These are phyloP conservation scores for Chionodraco myersi DNA, from an alignment of 2,113 vertebrate genomes.

Conservation along the genomic window DNA sequence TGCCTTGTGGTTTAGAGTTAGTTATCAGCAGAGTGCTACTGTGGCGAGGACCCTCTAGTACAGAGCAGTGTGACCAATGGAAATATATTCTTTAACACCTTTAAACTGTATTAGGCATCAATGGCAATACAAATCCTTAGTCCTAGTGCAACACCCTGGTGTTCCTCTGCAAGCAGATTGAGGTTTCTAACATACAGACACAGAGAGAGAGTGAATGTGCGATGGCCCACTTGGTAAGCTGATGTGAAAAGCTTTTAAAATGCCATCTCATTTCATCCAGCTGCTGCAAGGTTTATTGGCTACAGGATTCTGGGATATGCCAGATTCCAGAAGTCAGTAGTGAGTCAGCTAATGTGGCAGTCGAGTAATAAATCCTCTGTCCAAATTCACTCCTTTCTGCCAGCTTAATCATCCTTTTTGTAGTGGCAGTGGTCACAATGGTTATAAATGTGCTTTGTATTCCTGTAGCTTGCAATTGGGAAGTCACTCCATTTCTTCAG, in stretches of 20 bases:
- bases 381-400: slow-evolving; percentile 38
- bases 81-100: not conserved
- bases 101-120: not conserved
- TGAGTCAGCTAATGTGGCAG: slow-evolving; percentile 71
- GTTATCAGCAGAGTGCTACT: slow-evolving; percentile 56
- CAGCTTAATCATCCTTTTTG: slow-evolving; percentile 37
- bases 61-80: slow-evolving; percentile 6
- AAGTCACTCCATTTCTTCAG: slow-evolving; percentile 4
- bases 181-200: slow-evolving; percentile 28
- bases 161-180: slow-evolving; percentile 9
- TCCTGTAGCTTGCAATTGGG: not conserved
- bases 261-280: slow-evolving; percentile 70
- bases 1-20: slow-evolving; percentile 53
- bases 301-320: slow-evolving; percentile 49
- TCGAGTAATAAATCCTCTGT: slow-evolving; percentile 55
- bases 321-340: slow-evolving; percentile 60
- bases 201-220: slow-evolving; percentile 13
- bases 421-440: slow-evolving; percentile 2
- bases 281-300: slow-evolving; percentile 69
- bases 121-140: not conserved
- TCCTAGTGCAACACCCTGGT: slow-evolving; percentile 1
- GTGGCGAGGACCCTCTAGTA: slow-evolving; percentile 5
- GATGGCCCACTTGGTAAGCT: slow-evolving; percentile 42
- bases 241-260: slow-evolving; percentile 67
- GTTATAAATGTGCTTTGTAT: slow-evolving; percentile 28